These are phyloP conservation scores for Itoplectis maculator DNA, from an alignment of 2,888 invertebrate species.

Conservation along the genomic window DNA sequence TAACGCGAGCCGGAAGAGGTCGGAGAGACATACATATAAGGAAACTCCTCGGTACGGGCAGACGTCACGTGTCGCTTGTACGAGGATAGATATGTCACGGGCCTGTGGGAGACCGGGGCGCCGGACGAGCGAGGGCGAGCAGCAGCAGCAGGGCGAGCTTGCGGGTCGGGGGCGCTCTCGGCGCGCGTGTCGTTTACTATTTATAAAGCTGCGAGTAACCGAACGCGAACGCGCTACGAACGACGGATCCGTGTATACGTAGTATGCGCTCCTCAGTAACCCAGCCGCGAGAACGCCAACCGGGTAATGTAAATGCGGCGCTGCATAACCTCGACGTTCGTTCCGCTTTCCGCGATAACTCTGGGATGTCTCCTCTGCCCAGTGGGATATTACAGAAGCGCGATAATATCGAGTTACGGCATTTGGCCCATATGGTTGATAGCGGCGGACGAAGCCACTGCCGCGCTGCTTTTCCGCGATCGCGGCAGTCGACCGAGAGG, in stretches of 20 bases:
- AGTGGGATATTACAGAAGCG: neutral
- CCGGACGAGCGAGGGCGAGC: slow-evolving; percentile 62
- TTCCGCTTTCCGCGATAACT: no score
- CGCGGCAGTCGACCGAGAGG: slow-evolving; percentile 29
- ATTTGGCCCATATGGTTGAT: slow-evolving; percentile 54
- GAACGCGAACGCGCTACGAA: slow-evolving; percentile 7
- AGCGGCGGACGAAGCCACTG: neutral
- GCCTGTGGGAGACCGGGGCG: slow-evolving; percentile 37
- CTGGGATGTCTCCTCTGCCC: no score
- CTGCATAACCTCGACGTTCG: neutral
- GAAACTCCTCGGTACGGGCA: neutral
- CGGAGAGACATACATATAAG: neutral
- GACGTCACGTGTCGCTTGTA: slow-evolving; percentile 4
- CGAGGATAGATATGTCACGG: slow-evolving; percentile 61
- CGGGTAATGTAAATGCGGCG: neutral
- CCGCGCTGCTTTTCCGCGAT: slow-evolving; percentile 19
- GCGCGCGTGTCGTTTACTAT: slow-evolving; percentile 67
- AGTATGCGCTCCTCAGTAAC: no score
- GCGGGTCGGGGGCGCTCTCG: slow-evolving; percentile 3
- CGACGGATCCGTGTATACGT: no score
- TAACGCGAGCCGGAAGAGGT: neutral
- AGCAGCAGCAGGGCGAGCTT: no score
- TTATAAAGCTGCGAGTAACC: slow-evolving; percentile 66
- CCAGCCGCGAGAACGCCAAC: no score
- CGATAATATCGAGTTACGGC: slow-evolving; percentile 15